phyloP scores from a whole-genome alignment of 2,113 vertebrate genomes.

The Rissa tridactyla region DNA sequence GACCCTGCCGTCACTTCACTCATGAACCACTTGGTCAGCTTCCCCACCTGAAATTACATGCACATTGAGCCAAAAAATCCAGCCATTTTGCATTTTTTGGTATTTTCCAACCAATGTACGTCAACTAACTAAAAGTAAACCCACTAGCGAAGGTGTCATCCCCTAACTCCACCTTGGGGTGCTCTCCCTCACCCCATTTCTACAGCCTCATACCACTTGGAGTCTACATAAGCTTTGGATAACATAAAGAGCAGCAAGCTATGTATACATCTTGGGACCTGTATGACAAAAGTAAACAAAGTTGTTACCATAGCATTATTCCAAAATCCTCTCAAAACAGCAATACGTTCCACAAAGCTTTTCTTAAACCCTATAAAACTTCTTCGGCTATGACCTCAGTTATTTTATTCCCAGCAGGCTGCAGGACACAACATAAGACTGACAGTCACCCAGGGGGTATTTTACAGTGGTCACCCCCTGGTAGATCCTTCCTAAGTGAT shows the following conservation, averaged over 20 bases:
- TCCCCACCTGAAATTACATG: background rate
- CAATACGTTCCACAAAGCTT: background rate
- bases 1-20: background rate
- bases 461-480: accelerated
- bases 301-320: background rate
- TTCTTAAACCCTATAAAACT: background rate
- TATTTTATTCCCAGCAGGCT: background rate
- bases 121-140: background rate
- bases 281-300: accelerated
- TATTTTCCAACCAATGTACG: background rate
- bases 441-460: background rate
- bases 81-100: background rate
- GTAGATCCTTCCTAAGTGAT: background rate
- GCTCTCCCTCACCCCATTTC: background rate
- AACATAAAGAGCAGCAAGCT: background rate
- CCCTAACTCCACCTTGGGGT: background rate
- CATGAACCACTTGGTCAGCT: background rate
- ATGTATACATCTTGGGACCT: background rate
- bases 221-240: background rate
- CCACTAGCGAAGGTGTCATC: background rate
- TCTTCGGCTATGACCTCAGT: background rate
- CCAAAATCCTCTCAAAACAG: background rate
- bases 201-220: background rate
- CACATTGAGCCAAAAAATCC: background rate
- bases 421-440: background rate